Evolutionary conservation across 2,113 vertebrate species (phyloP), one percentile per base, ranked within the genome.

Genomic region (Trematocara zebra): DNA sequence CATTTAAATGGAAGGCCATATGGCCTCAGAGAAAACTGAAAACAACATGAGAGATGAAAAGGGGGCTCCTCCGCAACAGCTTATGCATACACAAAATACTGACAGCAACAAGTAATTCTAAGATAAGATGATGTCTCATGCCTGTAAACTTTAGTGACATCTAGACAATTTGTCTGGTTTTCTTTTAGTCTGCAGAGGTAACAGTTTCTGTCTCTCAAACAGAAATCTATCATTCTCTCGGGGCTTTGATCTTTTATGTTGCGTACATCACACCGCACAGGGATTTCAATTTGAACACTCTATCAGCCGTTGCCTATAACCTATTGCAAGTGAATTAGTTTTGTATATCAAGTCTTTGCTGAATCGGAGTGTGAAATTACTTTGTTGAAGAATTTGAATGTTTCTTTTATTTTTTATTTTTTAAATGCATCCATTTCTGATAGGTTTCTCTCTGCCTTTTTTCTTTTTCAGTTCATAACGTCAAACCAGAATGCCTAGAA

Each of bases 401-500:
- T 88, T 86, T 53, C 84, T 84, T 89, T 72, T 84, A 44, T 44
- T 47, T 9, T 17, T 57, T 3, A 8, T 2, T 3, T 31, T 59
- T 67, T 67, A 2, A 72, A 74, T 69, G 53, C 10, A 80, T 10
- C 26, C 6, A 15, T 80, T 86, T 92, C 47, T 92, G 20, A 78
- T 59, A 28, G 26, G 31, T 86, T 49, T 79, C 42, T 17, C 15
- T 15, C 1, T 83, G 17, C 11, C 52, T 26, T 11, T 84, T 23
- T 76, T 47, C 42, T 1, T 54, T 33, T 57, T 18, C 93, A 99
- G 99, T 99, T 97, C 98, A 99, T 95, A 98, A 98, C 0, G 97
- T 99, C 92, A 99, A 99, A 94, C 98, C 98, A 0, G 98, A 99
- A 80, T 99, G 95, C 89, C 94, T 98, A 95, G 97, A 99, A 2